Base-by-base conservation (phyloP, 2,113 vertebrate species). In the Trogon surrucura region DNA sequence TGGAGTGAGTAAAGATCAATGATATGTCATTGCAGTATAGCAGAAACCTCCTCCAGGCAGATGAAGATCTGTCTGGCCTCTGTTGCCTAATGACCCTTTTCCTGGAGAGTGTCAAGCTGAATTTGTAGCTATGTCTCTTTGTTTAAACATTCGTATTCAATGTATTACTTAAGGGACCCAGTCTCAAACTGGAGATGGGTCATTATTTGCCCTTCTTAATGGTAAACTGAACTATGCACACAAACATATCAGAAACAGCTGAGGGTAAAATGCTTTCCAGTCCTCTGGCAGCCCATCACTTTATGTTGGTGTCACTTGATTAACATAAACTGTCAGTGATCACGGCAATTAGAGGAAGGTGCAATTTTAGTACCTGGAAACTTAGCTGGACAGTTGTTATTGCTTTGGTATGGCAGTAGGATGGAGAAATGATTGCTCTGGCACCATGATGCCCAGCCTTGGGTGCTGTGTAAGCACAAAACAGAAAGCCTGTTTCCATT, bases 181-280 rank as follows among this genome's bases (percentile, higher is more conserved):
- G 45, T 3, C 22, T 91, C 58, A 62, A 85, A 72, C 3, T 65
- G 45, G 44, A 94, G 36, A 65, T 73, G 58, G 62, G 54, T 91
- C 87, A 77, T 72, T 91, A 79, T 94, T 84, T 87, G 84, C 50
- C 53, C 53, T 87, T 92, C 67, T 80, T 95, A 93, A 91, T 94
- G 85, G 70, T 77, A 69, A 89, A 89, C 47, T 89, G 89, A 88
- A 36, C 74, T 73, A 62, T 89, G 88, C 81, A 95, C 54, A 83
- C 81, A 96, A 95, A 95, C 94, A 96, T 54, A 32, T 94, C 91
- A 95, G 91, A 54, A 88, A 90, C 89, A 85, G 79, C 29, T 73
- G 51, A 85, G 26, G 41, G 30, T 77, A 82, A 94, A 94, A 89
- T 56, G 74, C 78, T 95, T 97, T 93, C 78, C 41, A n/a, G 36